Evolutionary conservation across 2,113 vertebrate genomes (phyloP).

Genomic region (Orcinus orca): DNA sequence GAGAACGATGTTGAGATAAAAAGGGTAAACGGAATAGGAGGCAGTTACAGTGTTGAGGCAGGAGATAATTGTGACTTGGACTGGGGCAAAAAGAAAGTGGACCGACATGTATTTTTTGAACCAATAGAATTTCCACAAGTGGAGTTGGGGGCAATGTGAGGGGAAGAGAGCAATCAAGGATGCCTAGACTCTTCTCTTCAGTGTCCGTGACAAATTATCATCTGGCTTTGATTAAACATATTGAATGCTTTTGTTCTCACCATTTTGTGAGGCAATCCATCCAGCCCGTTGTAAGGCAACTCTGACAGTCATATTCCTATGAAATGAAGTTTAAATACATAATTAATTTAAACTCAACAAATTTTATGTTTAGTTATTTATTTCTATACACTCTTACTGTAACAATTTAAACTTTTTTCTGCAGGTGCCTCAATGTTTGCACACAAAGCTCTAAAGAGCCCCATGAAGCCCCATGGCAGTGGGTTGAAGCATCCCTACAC

Average conservation of each 20-base stretch:
- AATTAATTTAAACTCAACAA: background rate
- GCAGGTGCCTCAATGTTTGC: background rate
- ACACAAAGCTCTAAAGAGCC: background rate
- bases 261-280: background rate
- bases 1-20: background rate
- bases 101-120: background rate
- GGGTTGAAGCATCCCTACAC: rapidly evolving
- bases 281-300: background rate
- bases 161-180: background rate
- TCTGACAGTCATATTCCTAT: background rate
- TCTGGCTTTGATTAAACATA: background rate
- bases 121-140: background rate
- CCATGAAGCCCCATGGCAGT: rapidly evolving
- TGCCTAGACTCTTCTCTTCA: background rate
- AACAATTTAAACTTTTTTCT: background rate
- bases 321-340: background rate
- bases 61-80: background rate
- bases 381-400: background rate
- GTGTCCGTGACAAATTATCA: background rate
- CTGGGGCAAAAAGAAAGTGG: background rate
- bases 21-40: background rate
- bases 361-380: background rate
- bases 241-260: background rate
- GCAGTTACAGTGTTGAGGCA: rapidly evolving
- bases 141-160: background rate